Conservation (phyloP, 2,888 invertebrate species). For the Platerodrilus igneus region DNA sequence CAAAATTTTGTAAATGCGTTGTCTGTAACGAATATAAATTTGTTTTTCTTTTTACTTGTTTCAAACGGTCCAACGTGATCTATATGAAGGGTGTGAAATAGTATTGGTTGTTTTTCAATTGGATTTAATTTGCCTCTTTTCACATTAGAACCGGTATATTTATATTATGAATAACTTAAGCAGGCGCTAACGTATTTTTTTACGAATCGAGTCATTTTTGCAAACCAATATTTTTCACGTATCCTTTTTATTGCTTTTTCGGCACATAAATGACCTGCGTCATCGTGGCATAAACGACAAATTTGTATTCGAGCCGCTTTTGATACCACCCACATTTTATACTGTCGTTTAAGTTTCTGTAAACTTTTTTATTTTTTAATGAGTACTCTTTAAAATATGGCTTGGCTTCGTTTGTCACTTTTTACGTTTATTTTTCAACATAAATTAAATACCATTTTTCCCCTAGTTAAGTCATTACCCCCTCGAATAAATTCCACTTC, state of each 20-base stretch:
- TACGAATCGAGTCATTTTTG: slow-evolving; percentile 27
- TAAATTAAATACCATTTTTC: no score
- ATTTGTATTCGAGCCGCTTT: slow-evolving; percentile 24
- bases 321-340: slow-evolving; percentile 36
- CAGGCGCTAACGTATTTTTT: slow-evolving; percentile 35
- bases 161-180: slow-evolving; percentile 36
- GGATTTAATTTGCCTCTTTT: slow-evolving; percentile 9
- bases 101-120: slow-evolving; percentile 16
- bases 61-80: slow-evolving; percentile 33
- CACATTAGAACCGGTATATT: slow-evolving; percentile 14
- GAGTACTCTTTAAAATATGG: slow-evolving; percentile 4
- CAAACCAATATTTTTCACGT: slow-evolving; percentile 32
- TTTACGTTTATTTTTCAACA: no score
- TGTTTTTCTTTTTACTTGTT: slow-evolving; percentile 25
- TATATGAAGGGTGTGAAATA: slow-evolving; percentile 33
- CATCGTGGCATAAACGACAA: slow-evolving; percentile 33
- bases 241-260: slow-evolving; percentile 31
- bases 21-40: slow-evolving; percentile 33
- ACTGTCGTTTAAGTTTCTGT: not conserved
- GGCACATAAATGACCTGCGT: slow-evolving; percentile 32
- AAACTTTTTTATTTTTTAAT: not conserved
- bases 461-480: no score
- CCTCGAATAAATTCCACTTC: no score
- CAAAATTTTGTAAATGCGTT: slow-evolving; percentile 39
- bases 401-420: not conserved